A percentile compares a stretch with the other conserved stretches of the same genome.
Conservation (phyloP, 2,113 vertebrate species). For the Cygnus buccinator region DNA sequence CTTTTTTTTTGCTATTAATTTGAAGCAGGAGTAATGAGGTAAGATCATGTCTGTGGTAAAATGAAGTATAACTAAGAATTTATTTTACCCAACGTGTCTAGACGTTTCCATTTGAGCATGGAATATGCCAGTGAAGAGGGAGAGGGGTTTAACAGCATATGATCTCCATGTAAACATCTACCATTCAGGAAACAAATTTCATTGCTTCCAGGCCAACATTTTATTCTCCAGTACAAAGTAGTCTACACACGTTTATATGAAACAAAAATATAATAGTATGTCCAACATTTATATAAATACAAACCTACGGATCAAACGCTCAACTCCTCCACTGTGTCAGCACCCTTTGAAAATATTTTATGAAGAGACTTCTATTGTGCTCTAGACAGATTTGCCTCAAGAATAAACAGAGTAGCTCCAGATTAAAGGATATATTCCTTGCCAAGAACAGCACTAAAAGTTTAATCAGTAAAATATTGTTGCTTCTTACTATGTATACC, state of each 20-base stretch:
- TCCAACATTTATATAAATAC: conserved; percentile 34
- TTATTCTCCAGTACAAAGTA: conserved; percentile 46
- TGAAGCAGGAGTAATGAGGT: conserved; percentile 30
- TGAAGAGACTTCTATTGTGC: conserved; percentile 50
- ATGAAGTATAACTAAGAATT: conserved; percentile 22
- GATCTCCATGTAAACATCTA: conserved; percentile 34
- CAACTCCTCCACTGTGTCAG: conserved; percentile 31
- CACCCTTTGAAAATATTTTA: conserved; percentile 33
- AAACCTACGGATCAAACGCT: conserved; percentile 41
- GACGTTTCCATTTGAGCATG: conserved; percentile 1
- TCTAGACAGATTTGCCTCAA: conserved; percentile 54
- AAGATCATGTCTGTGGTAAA: conserved; percentile 23
- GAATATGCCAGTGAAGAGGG: not conserved
- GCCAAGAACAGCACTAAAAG: conserved; percentile 67
- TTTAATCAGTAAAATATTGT: conserved; percentile 68
- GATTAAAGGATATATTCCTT: conserved; percentile 62
- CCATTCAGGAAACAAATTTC: conserved; percentile 15
- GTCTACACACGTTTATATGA: not conserved
- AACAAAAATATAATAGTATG: conserved; percentile 44
- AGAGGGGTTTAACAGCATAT: conserved; percentile 7
- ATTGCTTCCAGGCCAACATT: conserved; percentile 19
- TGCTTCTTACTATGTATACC: conserved; percentile 40
- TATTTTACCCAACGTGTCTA: not conserved
- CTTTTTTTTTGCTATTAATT: conserved; percentile 9
- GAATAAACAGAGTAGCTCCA: conserved; percentile 61